Conservation (phyloP, 35 echinoderm and acorn worm species). For the Ophiothrix spiculata region DNA sequence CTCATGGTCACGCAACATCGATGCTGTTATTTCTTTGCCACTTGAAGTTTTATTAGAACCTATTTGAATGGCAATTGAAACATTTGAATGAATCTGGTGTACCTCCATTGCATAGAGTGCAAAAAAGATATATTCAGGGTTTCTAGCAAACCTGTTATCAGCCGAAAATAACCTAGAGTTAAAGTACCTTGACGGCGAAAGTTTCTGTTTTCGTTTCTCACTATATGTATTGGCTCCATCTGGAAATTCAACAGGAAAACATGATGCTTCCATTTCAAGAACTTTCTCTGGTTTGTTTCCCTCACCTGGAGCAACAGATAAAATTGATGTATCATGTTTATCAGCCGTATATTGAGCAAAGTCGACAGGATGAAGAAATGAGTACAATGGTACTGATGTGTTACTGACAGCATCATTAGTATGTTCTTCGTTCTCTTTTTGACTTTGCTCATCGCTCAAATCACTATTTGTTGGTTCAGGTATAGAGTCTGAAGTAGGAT, state of each 20-base stretch:
- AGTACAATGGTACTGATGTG: background rate
- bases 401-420: background rate
- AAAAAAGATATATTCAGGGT: conserved; percentile 45
- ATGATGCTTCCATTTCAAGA: background rate
- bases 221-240: background rate
- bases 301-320: background rate
- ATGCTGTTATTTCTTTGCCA: conserved; percentile 14
- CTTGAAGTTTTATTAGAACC: conserved; percentile 22
- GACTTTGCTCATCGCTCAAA: too few species aligned
- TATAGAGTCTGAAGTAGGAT: too few species aligned
- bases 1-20: conserved; percentile 21
- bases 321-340: background rate
- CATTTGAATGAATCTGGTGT: conserved; percentile 28
- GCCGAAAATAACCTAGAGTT: conserved; percentile 30
- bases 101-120: conserved; percentile 45
- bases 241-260: background rate
- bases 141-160: conserved; percentile 28
- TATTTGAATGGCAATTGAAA: conserved; percentile 44
- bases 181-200: conserved; percentile 18
- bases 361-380: background rate
- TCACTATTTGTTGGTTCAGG: too few species aligned
- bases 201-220: conserved; percentile 19
- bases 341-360: background rate
- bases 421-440: background rate
- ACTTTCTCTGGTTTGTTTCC: background rate